These are phyloP conservation scores for Melanophora roralis DNA, from an alignment of 2,888 invertebrate genomes.

Conservation along the genomic window DNA sequence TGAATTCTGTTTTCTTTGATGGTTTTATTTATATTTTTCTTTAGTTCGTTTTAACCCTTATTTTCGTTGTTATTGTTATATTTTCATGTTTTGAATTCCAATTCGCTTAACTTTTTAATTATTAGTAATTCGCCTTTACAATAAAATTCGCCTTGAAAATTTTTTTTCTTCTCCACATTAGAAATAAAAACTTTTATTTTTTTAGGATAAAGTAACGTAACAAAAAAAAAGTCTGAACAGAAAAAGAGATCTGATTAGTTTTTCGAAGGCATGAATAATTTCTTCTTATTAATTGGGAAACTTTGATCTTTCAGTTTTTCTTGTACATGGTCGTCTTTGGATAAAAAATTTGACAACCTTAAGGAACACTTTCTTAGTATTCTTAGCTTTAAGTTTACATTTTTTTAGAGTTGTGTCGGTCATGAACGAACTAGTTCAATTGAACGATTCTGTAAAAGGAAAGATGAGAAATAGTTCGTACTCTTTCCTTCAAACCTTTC, in stretches of 20 bases:
- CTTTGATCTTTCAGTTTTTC: conserved; percentile 15
- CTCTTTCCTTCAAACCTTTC: too few relatives aligned
- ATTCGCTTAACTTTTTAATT: conserved; percentile 34
- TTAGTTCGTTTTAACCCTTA: conserved; percentile 25
- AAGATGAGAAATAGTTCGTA: too few relatives aligned
- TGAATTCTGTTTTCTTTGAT: conserved; percentile 31
- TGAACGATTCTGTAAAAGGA: too few relatives aligned
- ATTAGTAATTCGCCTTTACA: conserved; percentile 44
- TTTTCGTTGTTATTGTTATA: conserved; percentile 59
- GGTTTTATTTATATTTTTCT: conserved; percentile 57
- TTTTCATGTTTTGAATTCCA: conserved; percentile 51
- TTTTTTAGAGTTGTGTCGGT: too few relatives aligned
- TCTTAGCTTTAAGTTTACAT: conserved; percentile 43
- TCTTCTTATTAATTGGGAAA: neutral
- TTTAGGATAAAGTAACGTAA: conserved; percentile 37
- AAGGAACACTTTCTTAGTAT: conserved; percentile 42
- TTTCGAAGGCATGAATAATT: neutral
- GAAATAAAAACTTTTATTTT: conserved; percentile 7
- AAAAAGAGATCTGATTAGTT: neutral
- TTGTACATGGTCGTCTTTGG: conserved; percentile 47
- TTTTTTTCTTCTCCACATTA: conserved; percentile 33
- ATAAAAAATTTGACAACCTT: conserved; percentile 55
- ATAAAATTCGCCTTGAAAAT: conserved; percentile 44
- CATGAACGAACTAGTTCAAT: too few relatives aligned
- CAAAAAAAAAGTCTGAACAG: neutral